Evolutionary conservation across 2,797 vertebrate species (phyloP).

Genomic region (Aeoliscus strigatus): DNA sequence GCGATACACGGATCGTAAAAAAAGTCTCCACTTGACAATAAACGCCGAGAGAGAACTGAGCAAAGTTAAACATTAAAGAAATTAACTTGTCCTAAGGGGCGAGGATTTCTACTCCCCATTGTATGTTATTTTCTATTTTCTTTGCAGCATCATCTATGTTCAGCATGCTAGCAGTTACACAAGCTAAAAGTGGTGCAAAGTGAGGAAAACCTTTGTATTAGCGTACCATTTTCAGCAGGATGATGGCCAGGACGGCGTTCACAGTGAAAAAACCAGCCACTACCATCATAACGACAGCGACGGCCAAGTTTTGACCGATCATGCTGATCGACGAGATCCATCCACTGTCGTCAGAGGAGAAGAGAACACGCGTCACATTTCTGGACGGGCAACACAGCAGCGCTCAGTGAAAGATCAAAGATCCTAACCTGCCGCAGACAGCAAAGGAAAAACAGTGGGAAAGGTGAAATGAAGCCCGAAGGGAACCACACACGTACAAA

Average conservation of each 20-base stretch:
- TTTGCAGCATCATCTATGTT: too few species aligned
- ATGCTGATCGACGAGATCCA: constrained; percentile 85
- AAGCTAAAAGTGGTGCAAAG: too few species aligned
- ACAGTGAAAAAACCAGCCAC: constrained; percentile 91
- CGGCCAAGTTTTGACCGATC: constrained; percentile 64
- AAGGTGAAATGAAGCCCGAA: constrained; percentile 34
- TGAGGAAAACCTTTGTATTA: background rate
- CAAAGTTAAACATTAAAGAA: too few species aligned
- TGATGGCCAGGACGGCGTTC: constrained; percentile 78
- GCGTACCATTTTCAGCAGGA: constrained; percentile 89
- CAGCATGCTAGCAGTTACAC: too few species aligned
- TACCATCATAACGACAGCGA: constrained; percentile 91
- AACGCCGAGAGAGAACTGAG: too few species aligned
- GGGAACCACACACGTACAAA: constrained; percentile 59
- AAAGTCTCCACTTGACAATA: too few species aligned
- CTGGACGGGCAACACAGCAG: too few species aligned
- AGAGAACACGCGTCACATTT: too few species aligned
- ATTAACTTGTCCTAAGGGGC: too few species aligned
- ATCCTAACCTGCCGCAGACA: constrained; percentile 4
- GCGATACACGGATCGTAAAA: too few species aligned
- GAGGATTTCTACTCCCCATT: too few species aligned
- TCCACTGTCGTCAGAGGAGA: constrained; percentile 72
- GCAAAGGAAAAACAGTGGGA: constrained; percentile 25
- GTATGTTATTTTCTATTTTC: too few species aligned
- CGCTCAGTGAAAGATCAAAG: background rate